phyloP scores from a whole-genome alignment of 2,888 invertebrate genomes.

The Falcaria lacertinaria region DNA sequence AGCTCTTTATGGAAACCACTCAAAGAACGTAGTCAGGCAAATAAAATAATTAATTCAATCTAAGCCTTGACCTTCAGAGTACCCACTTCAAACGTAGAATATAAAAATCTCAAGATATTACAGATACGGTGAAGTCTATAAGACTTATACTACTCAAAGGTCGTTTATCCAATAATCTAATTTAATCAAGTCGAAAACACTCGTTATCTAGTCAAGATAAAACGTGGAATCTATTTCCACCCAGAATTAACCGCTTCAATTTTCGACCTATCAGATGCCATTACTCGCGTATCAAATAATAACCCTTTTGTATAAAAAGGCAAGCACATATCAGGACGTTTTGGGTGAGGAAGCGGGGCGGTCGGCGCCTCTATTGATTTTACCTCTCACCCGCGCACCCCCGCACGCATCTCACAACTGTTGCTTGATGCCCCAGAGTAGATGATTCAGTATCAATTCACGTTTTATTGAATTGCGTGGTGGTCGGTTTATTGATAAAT shows the following conservation, averaged over 20 bases:
- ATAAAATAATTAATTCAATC: too few species aligned
- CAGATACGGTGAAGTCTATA: too few species aligned
- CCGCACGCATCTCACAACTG: conserved; percentile 71
- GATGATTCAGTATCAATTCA: conserved; percentile 4
- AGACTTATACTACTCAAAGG: too few species aligned
- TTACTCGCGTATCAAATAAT: conserved; percentile 11
- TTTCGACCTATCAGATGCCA: conserved; percentile 13
- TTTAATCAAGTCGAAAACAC: too few species aligned
- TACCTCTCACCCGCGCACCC: conserved; percentile 42
- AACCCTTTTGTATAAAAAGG: conserved; percentile 40
- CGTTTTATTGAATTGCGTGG: neutral
- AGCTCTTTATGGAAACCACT: too few species aligned
- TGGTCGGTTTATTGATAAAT: neutral
- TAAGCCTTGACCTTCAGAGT: too few species aligned
- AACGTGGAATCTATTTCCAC: conserved; percentile 4
- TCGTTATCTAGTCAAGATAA: conserved; percentile 4
- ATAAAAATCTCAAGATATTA: too few species aligned
- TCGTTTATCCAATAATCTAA: too few species aligned
- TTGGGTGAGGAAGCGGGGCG: conserved; percentile 42
- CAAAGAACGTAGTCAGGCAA: too few species aligned
- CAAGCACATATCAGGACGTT: conserved; percentile 47
- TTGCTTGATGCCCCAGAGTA: conserved; percentile 54
- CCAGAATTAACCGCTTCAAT: conserved; percentile 15
- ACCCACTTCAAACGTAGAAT: too few species aligned
- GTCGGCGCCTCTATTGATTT: conserved; percentile 67